Evolutionary conservation across 2,888 invertebrate species (phyloP).

Genomic region (Plagodis dolabraria): DNA sequence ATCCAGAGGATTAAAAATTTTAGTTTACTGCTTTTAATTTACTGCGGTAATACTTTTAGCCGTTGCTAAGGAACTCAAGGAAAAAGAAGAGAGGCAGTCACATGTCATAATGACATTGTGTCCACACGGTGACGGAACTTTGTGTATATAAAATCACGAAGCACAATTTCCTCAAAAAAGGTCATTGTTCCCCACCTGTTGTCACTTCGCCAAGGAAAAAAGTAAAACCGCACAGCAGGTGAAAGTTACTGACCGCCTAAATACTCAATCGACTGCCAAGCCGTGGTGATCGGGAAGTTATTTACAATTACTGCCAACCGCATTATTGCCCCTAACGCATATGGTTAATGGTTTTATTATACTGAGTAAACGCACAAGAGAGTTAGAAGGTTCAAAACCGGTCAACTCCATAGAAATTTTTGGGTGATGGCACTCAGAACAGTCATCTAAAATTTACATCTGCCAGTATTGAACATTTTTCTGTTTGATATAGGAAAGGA

Average conservation of each 20-base stretch:
- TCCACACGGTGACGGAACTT: not conserved
- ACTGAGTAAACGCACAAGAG: conserved; percentile 3
- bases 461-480: too few relatives aligned
- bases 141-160: conserved; percentile 10
- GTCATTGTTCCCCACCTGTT: conserved; percentile 39
- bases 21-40: too few relatives aligned
- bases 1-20: too few relatives aligned
- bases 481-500: too few relatives aligned
- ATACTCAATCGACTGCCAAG: conserved; percentile 51
- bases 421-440: too few relatives aligned
- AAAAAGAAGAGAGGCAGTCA: too few relatives aligned
- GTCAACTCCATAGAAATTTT: too few relatives aligned
- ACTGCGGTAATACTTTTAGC: too few relatives aligned
- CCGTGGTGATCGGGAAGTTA: conserved; percentile 47
- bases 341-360: conserved; percentile 30
- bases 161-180: conserved; percentile 21
- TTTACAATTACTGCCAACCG: conserved; percentile 44
- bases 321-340: conserved; percentile 35
- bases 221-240: conserved; percentile 45
- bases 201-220: conserved; percentile 38
- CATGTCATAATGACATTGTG: not conserved
- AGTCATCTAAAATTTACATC: too few relatives aligned
- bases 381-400: not conserved
- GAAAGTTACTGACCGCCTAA: conserved; percentile 51
- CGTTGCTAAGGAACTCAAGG: too few relatives aligned